These are phyloP conservation scores for Lutjanus erythropterus DNA, from an alignment of 2,113 vertebrate species.

Conservation along the genomic window DNA sequence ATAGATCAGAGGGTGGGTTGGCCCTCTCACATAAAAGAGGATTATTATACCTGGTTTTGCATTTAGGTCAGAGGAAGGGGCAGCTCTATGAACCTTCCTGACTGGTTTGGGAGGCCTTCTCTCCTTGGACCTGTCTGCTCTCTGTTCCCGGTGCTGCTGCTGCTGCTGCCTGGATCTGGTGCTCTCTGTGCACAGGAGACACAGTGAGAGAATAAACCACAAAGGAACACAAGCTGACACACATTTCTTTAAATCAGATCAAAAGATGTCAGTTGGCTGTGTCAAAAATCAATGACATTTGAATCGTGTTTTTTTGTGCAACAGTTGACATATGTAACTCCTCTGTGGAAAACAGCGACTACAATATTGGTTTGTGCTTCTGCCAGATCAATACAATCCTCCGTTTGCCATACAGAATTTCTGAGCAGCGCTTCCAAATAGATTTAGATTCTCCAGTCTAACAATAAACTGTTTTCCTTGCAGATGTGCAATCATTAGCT, in stretches of 20 bases:
- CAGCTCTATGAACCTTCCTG: conserved; percentile 90
- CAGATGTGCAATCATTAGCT: not conserved
- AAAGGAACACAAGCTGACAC: not conserved
- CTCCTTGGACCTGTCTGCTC: conserved; percentile 85
- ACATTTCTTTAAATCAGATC: not conserved
- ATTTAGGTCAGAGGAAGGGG: conserved; percentile 83
- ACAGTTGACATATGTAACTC: not conserved
- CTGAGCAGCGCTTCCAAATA: not conserved
- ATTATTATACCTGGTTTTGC: conserved; percentile 88
- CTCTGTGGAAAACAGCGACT: not conserved
- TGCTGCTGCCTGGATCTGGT: conserved; percentile 73
- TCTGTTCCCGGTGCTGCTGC: conserved; percentile 83
- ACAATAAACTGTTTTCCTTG: not conserved
- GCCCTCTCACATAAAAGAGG: conserved; percentile 41
- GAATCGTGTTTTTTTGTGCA: not conserved
- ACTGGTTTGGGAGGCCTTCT: conserved; percentile 88
- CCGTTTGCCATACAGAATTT: not conserved
- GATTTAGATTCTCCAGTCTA: not conserved
- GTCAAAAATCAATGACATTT: not conserved
- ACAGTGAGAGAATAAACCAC: not conserved
- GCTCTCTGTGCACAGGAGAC: conserved; percentile 65
- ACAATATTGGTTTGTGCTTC: not conserved
- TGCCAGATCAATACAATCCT: not conserved
- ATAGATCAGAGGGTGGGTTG: conserved; percentile 34
- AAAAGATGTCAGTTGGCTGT: not conserved